Conservation (phyloP, 1,140 invertebrate genomes). For the Drosophila triauraria region DNA sequence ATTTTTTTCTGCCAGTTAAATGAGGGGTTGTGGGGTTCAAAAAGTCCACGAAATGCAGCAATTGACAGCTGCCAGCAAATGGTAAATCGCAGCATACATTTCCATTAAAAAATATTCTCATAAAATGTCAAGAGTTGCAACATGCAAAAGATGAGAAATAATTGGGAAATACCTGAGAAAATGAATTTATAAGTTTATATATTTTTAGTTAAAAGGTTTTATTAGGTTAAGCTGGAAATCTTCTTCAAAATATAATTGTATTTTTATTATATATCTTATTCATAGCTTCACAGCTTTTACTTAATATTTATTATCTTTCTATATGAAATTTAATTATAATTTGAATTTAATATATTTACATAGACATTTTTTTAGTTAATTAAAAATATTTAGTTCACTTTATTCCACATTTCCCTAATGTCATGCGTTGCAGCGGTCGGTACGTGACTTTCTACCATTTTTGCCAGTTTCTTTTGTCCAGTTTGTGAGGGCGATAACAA, state of each 20-base stretch:
- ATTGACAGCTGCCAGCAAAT: conserved; percentile 28
- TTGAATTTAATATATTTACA: not conserved
- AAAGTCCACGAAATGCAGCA: conserved; percentile 18
- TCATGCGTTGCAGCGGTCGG: conserved; percentile 17
- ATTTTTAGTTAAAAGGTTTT: not conserved
- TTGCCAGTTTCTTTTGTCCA: conserved; percentile 1
- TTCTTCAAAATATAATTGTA: not conserved
- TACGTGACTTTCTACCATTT: conserved; percentile 52
- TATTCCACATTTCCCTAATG: conserved; percentile 41
- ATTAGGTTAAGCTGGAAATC: too few relatives aligned
- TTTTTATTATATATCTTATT: not conserved
- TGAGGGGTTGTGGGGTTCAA: conserved; percentile 8
- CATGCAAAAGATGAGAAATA: too few relatives aligned
- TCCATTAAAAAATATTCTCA: not conserved
- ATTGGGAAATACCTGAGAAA: not conserved
- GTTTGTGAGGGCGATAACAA: conserved; percentile 5
- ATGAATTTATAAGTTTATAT: not conserved
- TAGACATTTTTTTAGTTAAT: not conserved
- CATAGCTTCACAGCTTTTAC: conserved; percentile 1
- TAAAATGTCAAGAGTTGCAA: conserved; percentile 27
- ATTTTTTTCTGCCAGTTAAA: not conserved
- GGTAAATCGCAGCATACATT: not conserved
- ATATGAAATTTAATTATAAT: too few relatives aligned
- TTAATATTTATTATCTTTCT: not conserved
- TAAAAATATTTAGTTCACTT: not conserved